These are phyloP conservation scores for Chymomyza amoena DNA, from an alignment of 2,888 invertebrate species.

Conservation along the genomic window DNA sequence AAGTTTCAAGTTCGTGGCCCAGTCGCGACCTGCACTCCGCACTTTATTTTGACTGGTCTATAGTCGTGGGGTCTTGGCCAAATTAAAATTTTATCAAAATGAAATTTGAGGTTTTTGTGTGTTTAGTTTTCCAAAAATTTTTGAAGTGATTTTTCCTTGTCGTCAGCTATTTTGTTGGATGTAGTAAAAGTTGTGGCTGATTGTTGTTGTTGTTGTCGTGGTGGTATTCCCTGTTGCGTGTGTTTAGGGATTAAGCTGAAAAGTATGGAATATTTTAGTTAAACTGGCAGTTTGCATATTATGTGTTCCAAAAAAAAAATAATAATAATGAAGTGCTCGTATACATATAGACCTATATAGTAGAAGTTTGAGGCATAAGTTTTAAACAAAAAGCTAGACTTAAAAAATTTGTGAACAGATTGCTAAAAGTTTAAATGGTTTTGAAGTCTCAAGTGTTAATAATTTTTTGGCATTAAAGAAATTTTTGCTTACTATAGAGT, in stretches of 20 bases:
- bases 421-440: not conserved
- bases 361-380: not conserved
- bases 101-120: conserved; percentile 72
- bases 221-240: conserved; percentile 28
- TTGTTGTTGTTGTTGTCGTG: conserved; percentile 19
- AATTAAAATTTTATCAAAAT: conserved; percentile 74
- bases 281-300: conserved; percentile 21
- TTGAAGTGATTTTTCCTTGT: conserved; percentile 58
- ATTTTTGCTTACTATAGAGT: no score
- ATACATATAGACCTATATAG: not conserved
- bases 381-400: not conserved
- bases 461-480: no score
- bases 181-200: conserved; percentile 1
- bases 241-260: conserved; percentile 42
- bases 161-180: conserved; percentile 11
- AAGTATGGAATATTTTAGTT: conserved; percentile 19
- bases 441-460: not conserved
- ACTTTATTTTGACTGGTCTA: not conserved
- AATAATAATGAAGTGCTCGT: not conserved
- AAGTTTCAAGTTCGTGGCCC: conserved; percentile 27
- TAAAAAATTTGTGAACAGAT: not conserved
- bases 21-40: not conserved
- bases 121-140: conserved; percentile 66
- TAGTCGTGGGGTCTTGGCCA: conserved; percentile 52
- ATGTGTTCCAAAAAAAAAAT: not conserved